Conservation (phyloP, 2,888 invertebrate species). For the Chrysopilus asiliformis region DNA sequence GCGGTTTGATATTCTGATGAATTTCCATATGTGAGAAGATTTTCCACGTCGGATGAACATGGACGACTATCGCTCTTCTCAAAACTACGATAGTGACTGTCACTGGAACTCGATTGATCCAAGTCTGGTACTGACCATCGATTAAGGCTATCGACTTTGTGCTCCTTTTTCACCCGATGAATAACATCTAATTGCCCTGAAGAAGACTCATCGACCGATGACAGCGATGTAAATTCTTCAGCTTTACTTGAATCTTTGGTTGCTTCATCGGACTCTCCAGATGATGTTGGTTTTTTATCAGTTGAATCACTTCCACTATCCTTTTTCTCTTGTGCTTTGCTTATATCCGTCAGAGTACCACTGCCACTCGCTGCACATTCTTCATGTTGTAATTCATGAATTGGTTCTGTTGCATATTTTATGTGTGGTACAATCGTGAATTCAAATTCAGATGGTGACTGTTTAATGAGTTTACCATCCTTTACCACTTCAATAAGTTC, state of each 20-base stretch:
- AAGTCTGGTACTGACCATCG: conserved; percentile 64
- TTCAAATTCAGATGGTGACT: conserved; percentile 61
- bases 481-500: conserved; percentile 49
- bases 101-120: conserved; percentile 79
- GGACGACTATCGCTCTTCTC: conserved; percentile 69
- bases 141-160: conserved; percentile 40
- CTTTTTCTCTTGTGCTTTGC: no score
- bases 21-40: conserved; percentile 56
- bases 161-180: conserved; percentile 30
- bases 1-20: conserved; percentile 83
- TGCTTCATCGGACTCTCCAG: background rate
- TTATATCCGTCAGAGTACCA: background rate
- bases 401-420: conserved; percentile 31
- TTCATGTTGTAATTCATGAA: conserved; percentile 26
- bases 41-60: conserved; percentile 75
- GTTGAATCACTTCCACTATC: no score
- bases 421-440: conserved; percentile 46
- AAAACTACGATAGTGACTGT: conserved; percentile 79
- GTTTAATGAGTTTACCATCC: conserved; percentile 50
- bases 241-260: conserved; percentile 2
- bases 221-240: conserved; percentile 12
- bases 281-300: background rate
- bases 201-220: conserved; percentile 14
- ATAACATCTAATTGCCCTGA: conserved; percentile 19
- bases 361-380: conserved; percentile 15